phyloP scores from a whole-genome alignment of 92 coral and sea anemone genomes.

The Plumapathes pennacea region DNA sequence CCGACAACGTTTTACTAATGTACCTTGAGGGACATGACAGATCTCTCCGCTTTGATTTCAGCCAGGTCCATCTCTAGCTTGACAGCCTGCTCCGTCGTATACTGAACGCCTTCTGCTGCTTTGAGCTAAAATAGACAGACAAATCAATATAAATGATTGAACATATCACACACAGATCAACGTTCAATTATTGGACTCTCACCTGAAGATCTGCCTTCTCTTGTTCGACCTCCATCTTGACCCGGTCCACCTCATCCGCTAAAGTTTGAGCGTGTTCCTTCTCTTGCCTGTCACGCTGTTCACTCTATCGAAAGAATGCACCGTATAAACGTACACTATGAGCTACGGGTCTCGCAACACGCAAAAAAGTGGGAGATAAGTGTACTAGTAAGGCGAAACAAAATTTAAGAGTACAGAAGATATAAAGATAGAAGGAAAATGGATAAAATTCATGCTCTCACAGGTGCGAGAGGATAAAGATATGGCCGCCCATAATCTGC shows the following conservation, averaged over 20 bases:
- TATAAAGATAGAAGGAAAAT: too few relatives aligned
- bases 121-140: slow-evolving; percentile 62
- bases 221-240: slow-evolving; percentile 96
- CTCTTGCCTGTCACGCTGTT: slow-evolving; percentile 89
- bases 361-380: too few relatives aligned
- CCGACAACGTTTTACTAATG: too few relatives aligned
- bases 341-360: too few relatives aligned
- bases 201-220: slow-evolving; percentile 99
- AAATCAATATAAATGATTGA: not conserved
- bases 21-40: slow-evolving; percentile 98
- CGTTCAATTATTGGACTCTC: not conserved
- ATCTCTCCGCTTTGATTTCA: slow-evolving; percentile 93
- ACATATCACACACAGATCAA: not conserved
- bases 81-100: slow-evolving; percentile 93
- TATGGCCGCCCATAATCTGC: too few relatives aligned
- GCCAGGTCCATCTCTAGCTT: slow-evolving; percentile 97
- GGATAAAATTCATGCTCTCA: too few relatives aligned
- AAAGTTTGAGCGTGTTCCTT: slow-evolving; percentile 88
- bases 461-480: too few relatives aligned
- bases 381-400: too few relatives aligned
- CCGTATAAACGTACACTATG: too few relatives aligned
- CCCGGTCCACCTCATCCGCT: slow-evolving; percentile 90
- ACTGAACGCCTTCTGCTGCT: slow-evolving; percentile 94
- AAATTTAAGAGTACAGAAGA: too few relatives aligned
- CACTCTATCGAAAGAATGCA: slow-evolving; percentile 77